phyloP scores from a whole-genome alignment of 2,113 vertebrate genomes.

The Hystrix cristata region DNA sequence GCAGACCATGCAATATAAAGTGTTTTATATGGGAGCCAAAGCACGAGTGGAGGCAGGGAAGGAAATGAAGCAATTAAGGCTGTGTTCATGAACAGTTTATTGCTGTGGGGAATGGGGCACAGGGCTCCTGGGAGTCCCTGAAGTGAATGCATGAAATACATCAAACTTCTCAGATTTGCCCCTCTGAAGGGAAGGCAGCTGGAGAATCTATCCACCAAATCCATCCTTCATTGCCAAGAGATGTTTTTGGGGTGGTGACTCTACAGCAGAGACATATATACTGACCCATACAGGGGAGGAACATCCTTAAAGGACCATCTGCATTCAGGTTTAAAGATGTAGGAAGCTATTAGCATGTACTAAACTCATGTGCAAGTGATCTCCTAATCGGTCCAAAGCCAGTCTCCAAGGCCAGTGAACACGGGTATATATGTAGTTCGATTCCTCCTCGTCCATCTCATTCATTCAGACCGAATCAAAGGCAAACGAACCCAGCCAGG shows the following conservation, averaged over 20 bases:
- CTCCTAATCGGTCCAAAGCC: background rate
- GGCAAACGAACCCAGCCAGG: background rate
- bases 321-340: background rate
- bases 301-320: background rate
- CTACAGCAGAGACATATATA: background rate
- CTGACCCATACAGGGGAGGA: background rate
- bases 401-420: background rate
- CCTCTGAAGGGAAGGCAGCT: background rate
- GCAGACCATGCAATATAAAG: background rate
- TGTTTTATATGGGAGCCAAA: background rate
- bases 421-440: background rate
- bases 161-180: background rate
- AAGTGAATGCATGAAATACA: background rate
- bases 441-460: background rate
- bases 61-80: background rate
- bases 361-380: background rate
- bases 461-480: slow-evolving; percentile 7
- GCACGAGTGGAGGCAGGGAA: background rate
- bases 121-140: background rate
- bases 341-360: background rate
- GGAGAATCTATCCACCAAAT: background rate
- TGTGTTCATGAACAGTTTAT: slow-evolving; percentile 7
- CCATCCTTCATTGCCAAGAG: background rate
- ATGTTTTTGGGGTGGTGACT: background rate
- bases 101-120: background rate